Percentiles rank a stretch among this genome's conserved stretches.
Evolutionary conservation across 2,888 invertebrate genomes (phyloP).

Genomic region (Luffia ferchaultella): DNA sequence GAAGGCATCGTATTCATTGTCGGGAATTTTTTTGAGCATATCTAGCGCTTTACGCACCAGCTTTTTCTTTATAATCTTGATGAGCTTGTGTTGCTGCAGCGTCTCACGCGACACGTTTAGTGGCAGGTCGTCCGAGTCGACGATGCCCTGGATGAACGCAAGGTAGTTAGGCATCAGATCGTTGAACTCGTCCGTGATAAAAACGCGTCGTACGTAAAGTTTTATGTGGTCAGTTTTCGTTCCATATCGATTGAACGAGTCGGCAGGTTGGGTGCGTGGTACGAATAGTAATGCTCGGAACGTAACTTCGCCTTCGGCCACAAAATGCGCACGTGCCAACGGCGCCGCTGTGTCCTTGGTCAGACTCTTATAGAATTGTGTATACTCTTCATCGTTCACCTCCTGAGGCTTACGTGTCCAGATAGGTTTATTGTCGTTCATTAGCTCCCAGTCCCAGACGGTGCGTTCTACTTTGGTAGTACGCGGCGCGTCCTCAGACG

Average conservation of each 20-base stretch:
- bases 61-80: constrained; percentile 99
- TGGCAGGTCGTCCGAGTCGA: constrained; percentile 98
- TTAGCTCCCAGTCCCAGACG: constrained; percentile 96
- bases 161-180: constrained; percentile 99
- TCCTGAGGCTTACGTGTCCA: constrained; percentile 93
- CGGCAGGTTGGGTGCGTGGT: constrained; percentile 88
- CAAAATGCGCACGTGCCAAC: constrained; percentile 83
- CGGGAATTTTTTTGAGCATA: constrained; percentile 96
- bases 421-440: constrained; percentile 98
- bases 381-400: constrained; percentile 89
- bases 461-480: constrained; percentile 93
- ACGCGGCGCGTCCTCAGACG: constrained; percentile 77
- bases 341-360: constrained; percentile 90
- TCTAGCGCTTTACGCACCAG: constrained; percentile 96
- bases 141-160: constrained; percentile 91
- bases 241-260: constrained; percentile 96
- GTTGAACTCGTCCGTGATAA: constrained; percentile 99
- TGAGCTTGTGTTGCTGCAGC: constrained; percentile 97
- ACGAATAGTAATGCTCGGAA: constrained; percentile 97
- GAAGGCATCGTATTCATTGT: constrained; percentile 90
- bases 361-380: constrained; percentile 93
- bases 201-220: constrained; percentile 96
- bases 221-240: constrained; percentile 95
- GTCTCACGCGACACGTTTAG: constrained; percentile 98
- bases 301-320: constrained; percentile 99